Percentiles rank a stretch among this genome's conserved stretches.
These are phyloP conservation scores for Turritopsis dohrnii DNA, from an alignment of 30 jellyfish, hydroid and myxozoan species.

Conservation along the genomic window DNA sequence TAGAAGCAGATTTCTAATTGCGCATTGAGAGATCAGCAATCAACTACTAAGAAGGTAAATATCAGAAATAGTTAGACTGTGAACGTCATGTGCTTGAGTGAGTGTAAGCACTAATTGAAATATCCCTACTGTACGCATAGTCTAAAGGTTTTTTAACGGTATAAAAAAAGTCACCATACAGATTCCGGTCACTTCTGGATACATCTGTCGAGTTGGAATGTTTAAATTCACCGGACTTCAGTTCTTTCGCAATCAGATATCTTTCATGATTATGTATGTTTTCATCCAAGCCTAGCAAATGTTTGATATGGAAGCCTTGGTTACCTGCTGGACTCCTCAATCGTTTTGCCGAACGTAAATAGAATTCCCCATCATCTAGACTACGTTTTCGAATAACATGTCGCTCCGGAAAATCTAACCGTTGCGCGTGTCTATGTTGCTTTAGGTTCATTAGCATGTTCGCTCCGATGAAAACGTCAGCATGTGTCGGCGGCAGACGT, in stretches of 20 bases:
- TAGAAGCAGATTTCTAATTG: too few relatives aligned
- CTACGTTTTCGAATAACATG: neutral
- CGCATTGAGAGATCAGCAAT: neutral
- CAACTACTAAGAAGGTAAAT: neutral
- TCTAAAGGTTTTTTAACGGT: neutral
- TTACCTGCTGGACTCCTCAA: neutral
- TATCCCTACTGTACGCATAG: neutral
- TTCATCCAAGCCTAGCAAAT: constrained; percentile 1
- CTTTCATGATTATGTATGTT: neutral
- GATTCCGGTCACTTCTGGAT: neutral
- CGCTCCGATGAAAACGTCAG: constrained; percentile 1
- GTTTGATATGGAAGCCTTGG: neutral
- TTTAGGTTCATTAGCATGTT: neutral
- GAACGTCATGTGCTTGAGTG: neutral
- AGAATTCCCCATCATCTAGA: neutral
- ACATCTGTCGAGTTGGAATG: neutral
- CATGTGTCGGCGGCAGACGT: neutral
- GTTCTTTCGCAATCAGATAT: neutral
- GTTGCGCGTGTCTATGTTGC: neutral
- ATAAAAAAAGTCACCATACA: neutral
- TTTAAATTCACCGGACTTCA: neutral
- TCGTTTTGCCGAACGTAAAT: constrained; percentile 2
- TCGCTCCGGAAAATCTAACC: neutral
- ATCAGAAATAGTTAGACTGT: neutral
- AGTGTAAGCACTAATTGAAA: neutral